Conservation (phyloP, 2,113 vertebrate genomes). For the Dipodomys merriami region DNA sequence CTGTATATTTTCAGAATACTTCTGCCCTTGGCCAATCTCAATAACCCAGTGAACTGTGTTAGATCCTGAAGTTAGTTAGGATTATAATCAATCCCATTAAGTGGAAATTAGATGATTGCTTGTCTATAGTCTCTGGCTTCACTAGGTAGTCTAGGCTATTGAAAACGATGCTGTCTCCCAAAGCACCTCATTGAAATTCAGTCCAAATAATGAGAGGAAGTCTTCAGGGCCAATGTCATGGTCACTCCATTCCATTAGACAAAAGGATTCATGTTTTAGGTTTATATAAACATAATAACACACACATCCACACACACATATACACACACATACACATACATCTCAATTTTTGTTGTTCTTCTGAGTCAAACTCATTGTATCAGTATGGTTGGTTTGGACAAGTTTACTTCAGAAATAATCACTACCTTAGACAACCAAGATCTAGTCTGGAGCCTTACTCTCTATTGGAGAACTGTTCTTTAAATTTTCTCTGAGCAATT, state of each 20-base stretch:
- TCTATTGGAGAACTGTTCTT: slow-evolving; percentile 24
- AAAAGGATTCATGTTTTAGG: neutral
- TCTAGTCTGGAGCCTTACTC: neutral
- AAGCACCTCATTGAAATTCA: neutral
- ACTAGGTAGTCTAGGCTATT: neutral
- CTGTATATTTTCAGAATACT: neutral
- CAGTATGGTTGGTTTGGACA: neutral
- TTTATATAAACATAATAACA: neutral
- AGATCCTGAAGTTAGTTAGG: neutral
- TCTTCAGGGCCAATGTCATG: neutral
- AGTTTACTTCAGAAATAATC: neutral
- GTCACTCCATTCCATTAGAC: neutral
- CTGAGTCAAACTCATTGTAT: neutral
- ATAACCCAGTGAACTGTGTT: slow-evolving; percentile 1
- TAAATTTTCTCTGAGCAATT: slow-evolving; percentile 13
- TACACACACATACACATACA: neutral
- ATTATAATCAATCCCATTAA: neutral
- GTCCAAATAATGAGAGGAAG: neutral
- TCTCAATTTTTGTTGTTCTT: neutral
- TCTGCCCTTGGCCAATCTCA: neutral
- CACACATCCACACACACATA: too few species aligned
- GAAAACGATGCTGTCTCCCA: neutral
- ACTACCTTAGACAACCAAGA: neutral
- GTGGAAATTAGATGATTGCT: neutral
- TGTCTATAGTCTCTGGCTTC: neutral